Percentiles rank a stretch among this genome's conserved stretches.
phyloP scores from a whole-genome alignment of 2,888 invertebrate genomes.

The Agrochola lychnidis region DNA sequence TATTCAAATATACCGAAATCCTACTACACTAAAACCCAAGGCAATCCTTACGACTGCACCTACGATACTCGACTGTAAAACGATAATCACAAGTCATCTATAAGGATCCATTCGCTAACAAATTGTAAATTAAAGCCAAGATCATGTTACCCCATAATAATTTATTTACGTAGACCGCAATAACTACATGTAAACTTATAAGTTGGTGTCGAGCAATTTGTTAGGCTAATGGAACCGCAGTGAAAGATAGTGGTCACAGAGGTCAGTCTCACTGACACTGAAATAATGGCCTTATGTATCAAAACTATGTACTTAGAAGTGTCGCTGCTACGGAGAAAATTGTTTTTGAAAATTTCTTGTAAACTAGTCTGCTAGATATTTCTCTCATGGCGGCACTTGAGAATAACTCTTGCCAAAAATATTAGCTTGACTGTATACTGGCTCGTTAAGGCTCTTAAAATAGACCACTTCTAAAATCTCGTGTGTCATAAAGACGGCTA shows the following conservation, averaged over 20 bases:
- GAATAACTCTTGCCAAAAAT: background rate
- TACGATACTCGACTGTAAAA: background rate
- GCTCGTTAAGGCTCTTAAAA: background rate
- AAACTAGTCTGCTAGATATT: background rate
- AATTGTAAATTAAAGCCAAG: slow-evolving; percentile 32
- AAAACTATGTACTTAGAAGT: slow-evolving; percentile 50
- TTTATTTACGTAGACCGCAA: slow-evolving; percentile 22
- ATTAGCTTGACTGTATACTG: background rate
- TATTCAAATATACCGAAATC: background rate
- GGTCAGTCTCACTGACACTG: slow-evolving; percentile 77
- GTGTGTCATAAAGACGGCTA: background rate
- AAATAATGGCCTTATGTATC: slow-evolving; percentile 76
- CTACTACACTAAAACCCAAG: background rate
- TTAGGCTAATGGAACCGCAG: slow-evolving; percentile 79
- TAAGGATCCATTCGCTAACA: background rate
- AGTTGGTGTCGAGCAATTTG: slow-evolving; percentile 78
- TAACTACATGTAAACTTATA: slow-evolving; percentile 63
- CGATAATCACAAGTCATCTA: background rate
- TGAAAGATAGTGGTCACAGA: slow-evolving; percentile 79
- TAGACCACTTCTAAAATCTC: background rate
- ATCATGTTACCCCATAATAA: slow-evolving; percentile 30
- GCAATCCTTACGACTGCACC: background rate
- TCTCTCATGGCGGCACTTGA: background rate
- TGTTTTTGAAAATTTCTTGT: background rate
- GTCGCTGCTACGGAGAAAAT: background rate